Evolutionary conservation across 2,888 invertebrate genomes (phyloP).

Genomic region (Erynnis tages): DNA sequence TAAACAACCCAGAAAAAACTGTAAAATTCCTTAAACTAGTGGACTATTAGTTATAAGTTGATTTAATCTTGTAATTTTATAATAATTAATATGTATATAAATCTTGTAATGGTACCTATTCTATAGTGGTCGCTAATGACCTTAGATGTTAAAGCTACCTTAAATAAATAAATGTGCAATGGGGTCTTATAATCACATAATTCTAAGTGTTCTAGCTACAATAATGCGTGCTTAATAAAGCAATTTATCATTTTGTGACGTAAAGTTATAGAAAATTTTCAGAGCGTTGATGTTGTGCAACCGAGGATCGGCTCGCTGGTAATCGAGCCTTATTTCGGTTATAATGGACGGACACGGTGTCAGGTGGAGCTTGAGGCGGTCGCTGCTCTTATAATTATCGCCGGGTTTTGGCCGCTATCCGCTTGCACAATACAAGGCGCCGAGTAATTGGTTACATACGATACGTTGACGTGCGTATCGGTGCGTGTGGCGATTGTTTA

Average conservation of each 20-base stretch:
- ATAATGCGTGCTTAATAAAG: slow-evolving; percentile 13
- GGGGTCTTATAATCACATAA: not conserved
- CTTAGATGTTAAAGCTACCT: no score
- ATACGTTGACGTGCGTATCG: not conserved
- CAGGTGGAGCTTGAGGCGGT: slow-evolving; percentile 55
- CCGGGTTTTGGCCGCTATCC: slow-evolving; percentile 49
- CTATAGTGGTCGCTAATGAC: no score
- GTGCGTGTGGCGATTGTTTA: slow-evolving; percentile 20
- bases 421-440: slow-evolving; percentile 52
- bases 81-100: no score
- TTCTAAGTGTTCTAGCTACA: not conserved
- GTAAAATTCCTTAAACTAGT: no score
- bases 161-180: no score
- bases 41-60: no score
- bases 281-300: slow-evolving; percentile 13
- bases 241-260: slow-evolving; percentile 25
- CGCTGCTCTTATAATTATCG: slow-evolving; percentile 53
- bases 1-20: no score
- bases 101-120: no score
- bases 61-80: no score
- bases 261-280: slow-evolving; percentile 23
- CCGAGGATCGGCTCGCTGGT: slow-evolving; percentile 17
- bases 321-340: slow-evolving; percentile 25
- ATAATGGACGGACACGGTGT: slow-evolving; percentile 45
- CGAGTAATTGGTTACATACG: slow-evolving; percentile 13